These are phyloP conservation scores for Crocuta crocuta DNA, from an alignment of 2,113 vertebrate genomes.

Conservation along the genomic window DNA sequence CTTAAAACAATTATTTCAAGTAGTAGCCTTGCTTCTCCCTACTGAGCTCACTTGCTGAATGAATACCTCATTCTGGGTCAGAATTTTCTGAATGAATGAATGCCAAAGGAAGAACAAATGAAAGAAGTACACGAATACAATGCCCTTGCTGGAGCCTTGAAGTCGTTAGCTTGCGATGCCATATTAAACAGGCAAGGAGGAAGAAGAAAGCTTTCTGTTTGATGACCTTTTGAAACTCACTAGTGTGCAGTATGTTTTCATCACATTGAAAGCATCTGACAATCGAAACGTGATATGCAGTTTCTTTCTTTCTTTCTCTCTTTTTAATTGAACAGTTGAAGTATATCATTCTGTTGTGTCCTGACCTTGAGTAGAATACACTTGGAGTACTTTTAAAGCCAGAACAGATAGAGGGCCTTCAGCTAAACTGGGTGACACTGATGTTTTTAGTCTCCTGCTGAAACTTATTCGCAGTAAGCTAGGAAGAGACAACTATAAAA, in stretches of 20 bases:
- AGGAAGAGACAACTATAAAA: not conserved
- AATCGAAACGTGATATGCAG: conserved; percentile 48
- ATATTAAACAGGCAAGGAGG: not conserved
- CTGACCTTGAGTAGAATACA: conserved; percentile 33
- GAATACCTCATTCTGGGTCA: not conserved
- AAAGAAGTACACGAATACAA: not conserved
- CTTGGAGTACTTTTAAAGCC: conserved; percentile 40
- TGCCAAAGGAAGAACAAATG: not conserved
- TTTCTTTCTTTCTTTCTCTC: not conserved
- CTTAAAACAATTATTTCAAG: not conserved
- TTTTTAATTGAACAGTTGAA: conserved; percentile 25
- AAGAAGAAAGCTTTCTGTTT: conserved; percentile 45
- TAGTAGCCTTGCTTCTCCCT: not conserved
- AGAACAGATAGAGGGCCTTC: not conserved
- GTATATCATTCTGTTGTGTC: conserved; percentile 47
- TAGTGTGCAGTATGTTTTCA: conserved; percentile 43
- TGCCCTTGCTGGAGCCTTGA: not conserved
- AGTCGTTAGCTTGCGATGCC: not conserved
- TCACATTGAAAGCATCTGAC: conserved; percentile 57
- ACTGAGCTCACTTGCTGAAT: not conserved
- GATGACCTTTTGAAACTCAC: conserved; percentile 52
- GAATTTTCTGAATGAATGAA: conserved; percentile 33
- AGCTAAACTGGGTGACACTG: conserved; percentile 15
- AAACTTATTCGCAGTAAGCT: conserved; percentile 1
- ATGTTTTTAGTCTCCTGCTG: not conserved